Percentiles rank a stretch among this genome's conserved stretches.
Conservation (phyloP, 2,888 invertebrate genomes). For the Palloptera scutellata region DNA sequence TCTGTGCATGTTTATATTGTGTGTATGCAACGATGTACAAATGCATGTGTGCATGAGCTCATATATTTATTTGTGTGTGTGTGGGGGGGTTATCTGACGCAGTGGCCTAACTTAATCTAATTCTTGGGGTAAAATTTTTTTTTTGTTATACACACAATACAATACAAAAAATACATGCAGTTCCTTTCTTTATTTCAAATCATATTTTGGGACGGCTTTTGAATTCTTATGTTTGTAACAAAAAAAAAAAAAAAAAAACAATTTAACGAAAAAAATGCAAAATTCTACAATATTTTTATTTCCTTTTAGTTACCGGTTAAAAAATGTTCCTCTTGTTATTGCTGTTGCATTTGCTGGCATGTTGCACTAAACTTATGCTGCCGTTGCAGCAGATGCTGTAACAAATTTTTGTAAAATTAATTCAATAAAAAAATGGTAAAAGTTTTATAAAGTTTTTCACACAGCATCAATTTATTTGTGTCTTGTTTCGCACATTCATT, state of each 20-base stretch:
- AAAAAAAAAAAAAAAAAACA: no score
- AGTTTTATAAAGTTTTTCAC: no score
- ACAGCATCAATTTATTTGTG: background rate
- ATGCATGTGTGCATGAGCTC: background rate
- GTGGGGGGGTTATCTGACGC: background rate
- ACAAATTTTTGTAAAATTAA: no score
- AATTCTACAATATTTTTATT: no score
- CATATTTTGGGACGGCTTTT: background rate
- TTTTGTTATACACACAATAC: background rate
- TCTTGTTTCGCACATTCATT: background rate
- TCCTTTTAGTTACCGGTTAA: no score
- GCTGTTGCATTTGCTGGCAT: background rate
- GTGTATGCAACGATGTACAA: slow-evolving; percentile 3
- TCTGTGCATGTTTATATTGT: no score
- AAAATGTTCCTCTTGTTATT: background rate
- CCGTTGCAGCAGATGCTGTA: background rate
- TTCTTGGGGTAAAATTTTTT: background rate
- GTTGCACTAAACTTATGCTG: background rate
- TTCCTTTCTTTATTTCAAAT: background rate
- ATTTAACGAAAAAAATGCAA: no score
- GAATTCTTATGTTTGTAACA: background rate
- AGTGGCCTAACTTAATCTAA: background rate
- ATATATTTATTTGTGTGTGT: background rate
- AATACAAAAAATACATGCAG: background rate
- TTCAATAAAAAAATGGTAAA: no score